phyloP scores from a whole-genome alignment of 2,888 invertebrate genomes.

The Cantharis flavilabris region DNA sequence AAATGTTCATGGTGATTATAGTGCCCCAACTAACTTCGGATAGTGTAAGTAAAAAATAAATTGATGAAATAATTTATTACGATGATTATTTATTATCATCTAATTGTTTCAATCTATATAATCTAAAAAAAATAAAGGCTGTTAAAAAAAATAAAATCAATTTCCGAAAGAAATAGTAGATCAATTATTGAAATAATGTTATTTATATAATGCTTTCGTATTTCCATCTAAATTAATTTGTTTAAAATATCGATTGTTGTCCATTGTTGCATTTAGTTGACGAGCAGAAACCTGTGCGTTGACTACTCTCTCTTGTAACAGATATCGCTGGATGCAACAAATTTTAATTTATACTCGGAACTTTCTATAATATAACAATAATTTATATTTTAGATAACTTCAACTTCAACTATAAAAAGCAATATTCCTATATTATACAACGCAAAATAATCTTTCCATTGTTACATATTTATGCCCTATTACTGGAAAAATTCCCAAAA shows the following conservation, averaged over 20 bases:
- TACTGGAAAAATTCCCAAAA: background rate
- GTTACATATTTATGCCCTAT: background rate
- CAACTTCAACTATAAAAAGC: background rate
- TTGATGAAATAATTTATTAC: too few relatives aligned
- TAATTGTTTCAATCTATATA: too few relatives aligned
- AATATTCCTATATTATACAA: background rate
- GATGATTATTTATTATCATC: too few relatives aligned
- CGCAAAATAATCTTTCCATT: too few relatives aligned
- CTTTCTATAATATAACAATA: background rate
- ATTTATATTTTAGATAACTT: background rate
- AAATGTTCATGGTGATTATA: too few relatives aligned
- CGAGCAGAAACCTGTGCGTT: background rate
- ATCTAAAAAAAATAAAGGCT: too few relatives aligned
- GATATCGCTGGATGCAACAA: background rate
- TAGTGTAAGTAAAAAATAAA: too few relatives aligned
- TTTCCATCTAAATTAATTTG: background rate
- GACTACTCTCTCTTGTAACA: background rate
- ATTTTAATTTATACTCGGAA: background rate
- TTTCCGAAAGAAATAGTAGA: too few relatives aligned
- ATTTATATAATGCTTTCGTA: background rate
- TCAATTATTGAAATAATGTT: too few relatives aligned
- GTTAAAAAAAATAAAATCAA: too few relatives aligned
- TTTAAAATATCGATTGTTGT: background rate
- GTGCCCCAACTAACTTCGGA: too few relatives aligned
- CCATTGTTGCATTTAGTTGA: background rate